phyloP scores from a whole-genome alignment of 1,140 invertebrate species.

The Drosophila pectinifera region DNA sequence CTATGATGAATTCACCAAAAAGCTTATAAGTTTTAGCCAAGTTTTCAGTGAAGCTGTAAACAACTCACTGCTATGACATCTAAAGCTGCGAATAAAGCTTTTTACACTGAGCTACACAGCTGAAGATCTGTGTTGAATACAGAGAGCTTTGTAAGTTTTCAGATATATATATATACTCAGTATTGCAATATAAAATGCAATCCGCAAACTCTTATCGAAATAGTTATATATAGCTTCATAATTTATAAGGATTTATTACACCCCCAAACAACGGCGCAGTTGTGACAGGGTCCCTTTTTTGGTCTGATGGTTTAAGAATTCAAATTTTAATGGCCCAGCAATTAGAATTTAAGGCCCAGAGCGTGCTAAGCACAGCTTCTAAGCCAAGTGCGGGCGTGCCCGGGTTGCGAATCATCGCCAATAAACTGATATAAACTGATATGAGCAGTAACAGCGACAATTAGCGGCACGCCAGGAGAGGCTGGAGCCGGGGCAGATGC shows the following conservation, averaged over 20 bases:
- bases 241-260: neutral
- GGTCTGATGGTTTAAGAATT: conserved; percentile 18
- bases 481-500: neutral
- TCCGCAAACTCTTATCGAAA: neutral
- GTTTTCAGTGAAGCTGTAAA: neutral
- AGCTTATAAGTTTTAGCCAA: conserved; percentile 7
- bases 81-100: conserved; percentile 30
- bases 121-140: no score
- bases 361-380: conserved; percentile 33
- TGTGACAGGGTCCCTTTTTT: neutral
- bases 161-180: conserved; percentile 3
- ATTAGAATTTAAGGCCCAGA: conserved; percentile 55
- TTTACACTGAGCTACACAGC: conserved; percentile 19
- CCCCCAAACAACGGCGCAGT: neutral
- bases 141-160: neutral
- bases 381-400: conserved; percentile 36
- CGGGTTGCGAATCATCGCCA: conserved; percentile 42
- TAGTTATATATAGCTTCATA: no score
- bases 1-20: neutral
- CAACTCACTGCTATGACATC: neutral
- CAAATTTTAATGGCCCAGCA: conserved; percentile 25
- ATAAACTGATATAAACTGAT: conserved; percentile 25
- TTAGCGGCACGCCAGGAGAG: conserved; percentile 56
- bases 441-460: conserved; percentile 37
- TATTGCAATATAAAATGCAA: neutral